Base-by-base conservation (phyloP, 2,797 vertebrate genomes). In the Gouania willdenowi region DNA sequence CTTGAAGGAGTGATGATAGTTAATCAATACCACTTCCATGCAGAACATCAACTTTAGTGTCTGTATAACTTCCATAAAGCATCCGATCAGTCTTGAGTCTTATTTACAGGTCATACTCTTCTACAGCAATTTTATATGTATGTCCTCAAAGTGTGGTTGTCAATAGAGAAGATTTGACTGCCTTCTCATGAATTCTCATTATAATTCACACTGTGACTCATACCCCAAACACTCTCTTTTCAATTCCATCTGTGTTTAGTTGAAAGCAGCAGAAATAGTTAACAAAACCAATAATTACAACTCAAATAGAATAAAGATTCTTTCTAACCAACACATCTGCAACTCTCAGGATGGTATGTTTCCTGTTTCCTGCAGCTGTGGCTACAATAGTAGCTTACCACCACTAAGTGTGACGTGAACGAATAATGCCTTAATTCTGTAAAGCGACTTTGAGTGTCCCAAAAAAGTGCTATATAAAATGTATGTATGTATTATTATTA, bases 141-240 rank as follows among this genome's bases (percentile, higher is more conserved):
- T 15, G 26, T 51, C 44, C 14, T 35, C 33, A 31, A 69, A 54
- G 31, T 32, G 15, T 12, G 41, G 20, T 51, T 30, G 31, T 34
- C 30, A 50, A 15, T 2, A 2, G 45, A 29, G 28, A 29, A 31
- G 21, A 26, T 10, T 26, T 59, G 50, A 69, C 67, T 59, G 58
- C 25, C 26, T 33, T 34, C 21, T 48, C 41, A 54, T 45, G 21
- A 76, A 55, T 42, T 47, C 63, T 59, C 43, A 24, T 30, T 26
- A 10, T 10, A 28, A 49, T 45, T 48, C 37, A 44, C 21, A 28
- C 44, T 53, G 22, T 59, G 38, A 61, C 32, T 68, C 37, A 40
- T 38, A 34, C 24, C 6, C 35, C 41, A 40, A 65, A 49, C 52
- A 49, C 20, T 35, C 11, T 44, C 15, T 31, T 36, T 66, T 37